Evolutionary conservation across 53 echinoderm and acorn worm species (phyloP).

Genomic region (Patiria pectinifera): DNA sequence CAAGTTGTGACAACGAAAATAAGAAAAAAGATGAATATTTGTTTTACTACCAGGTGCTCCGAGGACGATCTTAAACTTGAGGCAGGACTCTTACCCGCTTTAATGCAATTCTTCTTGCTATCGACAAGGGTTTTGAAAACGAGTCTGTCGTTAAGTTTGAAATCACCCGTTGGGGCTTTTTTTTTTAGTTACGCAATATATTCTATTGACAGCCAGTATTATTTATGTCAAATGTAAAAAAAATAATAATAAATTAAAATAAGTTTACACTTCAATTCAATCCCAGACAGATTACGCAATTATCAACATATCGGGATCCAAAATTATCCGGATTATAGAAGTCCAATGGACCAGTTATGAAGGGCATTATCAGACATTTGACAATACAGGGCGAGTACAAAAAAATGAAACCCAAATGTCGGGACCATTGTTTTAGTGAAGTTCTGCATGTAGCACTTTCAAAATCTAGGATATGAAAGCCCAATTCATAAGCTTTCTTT

Average conservation of each 20-base stretch:
- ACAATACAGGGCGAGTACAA: not conserved
- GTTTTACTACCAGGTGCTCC: not conserved
- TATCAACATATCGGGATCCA: not conserved
- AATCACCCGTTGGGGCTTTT: not conserved
- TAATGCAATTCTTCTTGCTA: slow-evolving; percentile 13
- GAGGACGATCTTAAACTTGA: not conserved
- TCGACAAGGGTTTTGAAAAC: slow-evolving; percentile 40
- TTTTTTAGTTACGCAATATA: slow-evolving; percentile 43
- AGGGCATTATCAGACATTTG: slow-evolving; percentile 2
- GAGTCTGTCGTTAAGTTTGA: not conserved
- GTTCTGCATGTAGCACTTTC: too few species aligned
- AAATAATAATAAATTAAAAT: not conserved
- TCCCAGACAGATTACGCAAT: not conserved
- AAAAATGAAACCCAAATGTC: too few species aligned
- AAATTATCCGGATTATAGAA: not conserved
- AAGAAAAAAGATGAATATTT: not conserved
- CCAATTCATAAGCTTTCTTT: too few species aligned
- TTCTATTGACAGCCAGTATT: slow-evolving; percentile 38
- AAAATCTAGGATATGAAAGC: too few species aligned
- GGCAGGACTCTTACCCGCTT: slow-evolving; percentile 26
- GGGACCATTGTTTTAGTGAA: too few species aligned
- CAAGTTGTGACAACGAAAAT: not conserved
- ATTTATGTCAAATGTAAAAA: slow-evolving; percentile 47
- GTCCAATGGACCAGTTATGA: not conserved
- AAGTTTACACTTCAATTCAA: not conserved